Conservation (phyloP, 2,888 invertebrate species). For the Ernsta delagoae region DNA sequence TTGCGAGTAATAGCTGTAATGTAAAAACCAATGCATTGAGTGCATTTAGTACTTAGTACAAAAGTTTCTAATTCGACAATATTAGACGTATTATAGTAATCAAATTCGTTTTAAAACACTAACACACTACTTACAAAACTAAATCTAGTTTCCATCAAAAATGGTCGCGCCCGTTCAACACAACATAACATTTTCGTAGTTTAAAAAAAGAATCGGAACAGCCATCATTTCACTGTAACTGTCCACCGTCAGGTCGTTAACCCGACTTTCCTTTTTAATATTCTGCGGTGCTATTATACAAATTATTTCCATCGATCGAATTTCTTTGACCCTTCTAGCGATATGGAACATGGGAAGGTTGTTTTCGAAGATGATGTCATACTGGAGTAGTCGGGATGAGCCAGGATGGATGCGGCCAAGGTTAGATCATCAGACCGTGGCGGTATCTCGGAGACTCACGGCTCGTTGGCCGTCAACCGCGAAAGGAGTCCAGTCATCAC, state of each 20-base stretch:
- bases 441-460: slow-evolving; percentile 66
- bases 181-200: slow-evolving; percentile 56
- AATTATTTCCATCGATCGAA: slow-evolving; percentile 61
- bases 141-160: slow-evolving; percentile 50
- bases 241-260: slow-evolving; percentile 66
- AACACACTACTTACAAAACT: slow-evolving; percentile 5
- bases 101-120: slow-evolving; percentile 47
- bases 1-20: slow-evolving; percentile 50
- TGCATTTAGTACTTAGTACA: slow-evolving; percentile 50
- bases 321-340: slow-evolving; percentile 61
- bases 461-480: slow-evolving; percentile 70
- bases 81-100: slow-evolving; percentile 44
- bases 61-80: slow-evolving; percentile 53
- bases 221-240: slow-evolving; percentile 64
- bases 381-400: slow-evolving; percentile 62
- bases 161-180: slow-evolving; percentile 55
- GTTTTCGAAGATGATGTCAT: slow-evolving; percentile 73
- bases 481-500: slow-evolving; percentile 68
- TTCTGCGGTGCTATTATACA: slow-evolving; percentile 49
- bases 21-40: slow-evolving; percentile 49
- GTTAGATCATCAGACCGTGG: slow-evolving; percentile 77
- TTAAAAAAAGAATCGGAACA: slow-evolving; percentile 66
- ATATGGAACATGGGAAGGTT: slow-evolving; percentile 51
- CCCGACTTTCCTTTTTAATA: slow-evolving; percentile 78
- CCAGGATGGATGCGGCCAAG: slow-evolving; percentile 74